Percentiles rank a stretch among this genome's conserved stretches.
These are phyloP conservation scores for Patiria miniata DNA, from an alignment of 35 echinoderm and acorn worm species.

Conservation along the genomic window DNA sequence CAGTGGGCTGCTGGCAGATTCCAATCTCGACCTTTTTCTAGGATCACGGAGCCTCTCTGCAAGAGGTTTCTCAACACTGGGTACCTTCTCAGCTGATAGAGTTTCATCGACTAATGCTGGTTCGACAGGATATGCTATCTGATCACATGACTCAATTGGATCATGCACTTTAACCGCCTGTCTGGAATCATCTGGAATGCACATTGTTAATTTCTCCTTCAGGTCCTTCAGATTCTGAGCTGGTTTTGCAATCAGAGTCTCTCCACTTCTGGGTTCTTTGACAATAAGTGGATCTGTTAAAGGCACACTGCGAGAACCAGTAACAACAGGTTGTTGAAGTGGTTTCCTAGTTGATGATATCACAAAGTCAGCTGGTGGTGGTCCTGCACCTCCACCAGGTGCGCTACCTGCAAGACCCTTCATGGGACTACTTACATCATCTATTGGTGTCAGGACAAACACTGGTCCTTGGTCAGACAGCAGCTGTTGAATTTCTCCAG, in stretches of 20 bases:
- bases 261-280: constrained; percentile 22
- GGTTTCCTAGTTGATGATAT: background rate
- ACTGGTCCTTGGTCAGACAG: constrained; percentile 33
- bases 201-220: background rate
- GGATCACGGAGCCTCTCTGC: background rate
- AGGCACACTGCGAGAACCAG: background rate
- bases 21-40: background rate
- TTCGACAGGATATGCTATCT: background rate
- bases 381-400: constrained; percentile 1
- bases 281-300: background rate
- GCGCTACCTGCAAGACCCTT: background rate
- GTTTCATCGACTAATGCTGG: background rate
- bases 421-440: constrained; percentile 28
- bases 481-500: constrained; percentile 22
- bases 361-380: background rate
- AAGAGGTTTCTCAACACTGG: background rate
- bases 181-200: constrained; percentile 22
- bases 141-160: background rate
- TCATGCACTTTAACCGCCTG: constrained; percentile 11
- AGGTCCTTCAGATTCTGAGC: background rate
- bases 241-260: constrained; percentile 10
- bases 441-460: constrained; percentile 53
- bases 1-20: constrained; percentile 10
- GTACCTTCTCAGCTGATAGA: background rate
- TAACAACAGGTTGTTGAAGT: constrained; percentile 8